A percentile compares a stretch with the other conserved stretches of the same genome.
phyloP scores from a whole-genome alignment of 2,888 invertebrate species.

The Mechanitis mazaeus region DNA sequence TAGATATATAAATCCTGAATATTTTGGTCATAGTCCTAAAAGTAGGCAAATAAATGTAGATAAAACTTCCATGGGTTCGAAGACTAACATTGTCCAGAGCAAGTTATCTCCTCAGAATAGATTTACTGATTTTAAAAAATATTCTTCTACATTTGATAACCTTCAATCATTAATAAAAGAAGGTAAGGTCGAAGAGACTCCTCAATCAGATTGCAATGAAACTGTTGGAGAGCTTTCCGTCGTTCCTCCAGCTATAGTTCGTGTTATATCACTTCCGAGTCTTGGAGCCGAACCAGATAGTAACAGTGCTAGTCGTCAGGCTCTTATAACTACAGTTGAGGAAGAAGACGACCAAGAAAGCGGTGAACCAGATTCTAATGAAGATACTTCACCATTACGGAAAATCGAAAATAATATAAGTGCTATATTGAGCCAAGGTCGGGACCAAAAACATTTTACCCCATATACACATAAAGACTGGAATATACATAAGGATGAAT shows the following conservation, averaged over 20 bases:
- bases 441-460: constrained; percentile 74
- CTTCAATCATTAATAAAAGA: constrained; percentile 84
- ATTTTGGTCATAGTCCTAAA: constrained; percentile 69
- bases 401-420: constrained; percentile 85
- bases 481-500: constrained; percentile 77
- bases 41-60: constrained; percentile 62
- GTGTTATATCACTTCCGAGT: constrained; percentile 82
- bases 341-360: constrained; percentile 83
- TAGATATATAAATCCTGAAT: constrained; percentile 64
- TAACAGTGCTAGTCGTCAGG: constrained; percentile 75
- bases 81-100: constrained; percentile 54
- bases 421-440: constrained; percentile 79
- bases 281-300: constrained; percentile 75
- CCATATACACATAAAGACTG: constrained; percentile 76
- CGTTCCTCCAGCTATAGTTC: constrained; percentile 79
- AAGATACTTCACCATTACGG: constrained; percentile 80
- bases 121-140: constrained; percentile 80
- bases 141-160: constrained; percentile 86
- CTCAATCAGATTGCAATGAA: constrained; percentile 71
- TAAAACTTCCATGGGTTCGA: constrained; percentile 46
- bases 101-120: constrained; percentile 75
- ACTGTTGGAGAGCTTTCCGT: constrained; percentile 79
- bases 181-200: constrained; percentile 78
- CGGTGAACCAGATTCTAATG: constrained; percentile 77
- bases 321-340: constrained; percentile 82